These are phyloP conservation scores for Ommatoiulus sabulosus DNA, from an alignment of 2,888 invertebrate species.

Conservation along the genomic window DNA sequence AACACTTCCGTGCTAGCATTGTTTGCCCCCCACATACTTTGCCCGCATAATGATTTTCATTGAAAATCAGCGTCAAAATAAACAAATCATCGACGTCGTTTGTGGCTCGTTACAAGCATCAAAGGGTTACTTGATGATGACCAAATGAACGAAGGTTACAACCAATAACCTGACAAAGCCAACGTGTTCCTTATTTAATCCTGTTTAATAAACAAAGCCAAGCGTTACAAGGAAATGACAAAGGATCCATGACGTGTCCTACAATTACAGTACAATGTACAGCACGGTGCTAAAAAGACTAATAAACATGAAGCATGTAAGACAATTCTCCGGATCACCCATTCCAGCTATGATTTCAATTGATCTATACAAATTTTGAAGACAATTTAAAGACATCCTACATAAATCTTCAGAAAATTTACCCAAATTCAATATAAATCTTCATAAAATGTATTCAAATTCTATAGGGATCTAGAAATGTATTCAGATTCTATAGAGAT, in stretches of 20 bases:
- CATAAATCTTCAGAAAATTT: too few relatives aligned
- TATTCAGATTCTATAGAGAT: too few relatives aligned
- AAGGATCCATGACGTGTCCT: neutral
- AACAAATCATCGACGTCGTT: neutral
- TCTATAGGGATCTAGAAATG: too few relatives aligned
- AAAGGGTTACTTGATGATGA: neutral
- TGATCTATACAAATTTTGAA: too few relatives aligned
- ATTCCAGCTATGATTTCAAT: too few relatives aligned
- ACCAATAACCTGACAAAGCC: neutral
- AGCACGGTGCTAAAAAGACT: neutral
- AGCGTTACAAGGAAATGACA: neutral
- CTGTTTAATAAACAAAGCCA: neutral
- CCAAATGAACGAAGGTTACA: neutral
- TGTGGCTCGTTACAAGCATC: neutral
- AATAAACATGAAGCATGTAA: too few relatives aligned
- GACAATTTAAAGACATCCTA: too few relatives aligned
- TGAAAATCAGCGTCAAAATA: neutral
- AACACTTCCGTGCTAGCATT: neutral
- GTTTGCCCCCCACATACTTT: neutral
- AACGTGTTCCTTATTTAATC: neutral
- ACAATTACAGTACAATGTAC: neutral
- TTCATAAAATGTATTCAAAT: too few relatives aligned
- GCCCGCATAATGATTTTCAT: neutral
- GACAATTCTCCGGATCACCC: too few relatives aligned
- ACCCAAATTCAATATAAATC: too few relatives aligned